Percentiles rank a stretch among this genome's conserved stretches.
Conservation (phyloP, 2,888 invertebrate species). For the Chrysolina haemoptera region DNA sequence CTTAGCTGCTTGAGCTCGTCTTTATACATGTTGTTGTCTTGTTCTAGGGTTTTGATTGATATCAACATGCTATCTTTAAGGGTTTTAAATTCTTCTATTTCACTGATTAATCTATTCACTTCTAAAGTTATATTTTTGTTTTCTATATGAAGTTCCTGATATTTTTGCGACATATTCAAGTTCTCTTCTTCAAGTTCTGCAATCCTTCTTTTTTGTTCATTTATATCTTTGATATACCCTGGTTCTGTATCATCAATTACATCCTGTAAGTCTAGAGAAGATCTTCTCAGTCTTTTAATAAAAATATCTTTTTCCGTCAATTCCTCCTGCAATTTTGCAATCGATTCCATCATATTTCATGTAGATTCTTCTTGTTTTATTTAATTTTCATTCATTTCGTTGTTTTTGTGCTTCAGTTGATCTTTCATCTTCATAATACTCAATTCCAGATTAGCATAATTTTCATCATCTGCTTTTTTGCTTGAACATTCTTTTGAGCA, state of each 20-base stretch:
- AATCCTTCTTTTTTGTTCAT: conserved; percentile 1
- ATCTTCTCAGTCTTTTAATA: conserved; percentile 21
- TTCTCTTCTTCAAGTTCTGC: neutral
- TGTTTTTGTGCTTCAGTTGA: neutral
- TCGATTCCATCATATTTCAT: conserved; percentile 20
- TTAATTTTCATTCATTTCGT: neutral
- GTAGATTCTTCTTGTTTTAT: conserved; percentile 2
- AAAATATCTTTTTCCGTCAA: conserved; percentile 9
- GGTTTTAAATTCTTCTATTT: neutral
- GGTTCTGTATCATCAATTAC: conserved; percentile 13
- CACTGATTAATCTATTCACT: conserved; percentile 10
- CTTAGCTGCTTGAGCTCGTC: neutral
- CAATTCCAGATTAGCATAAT: conserved; percentile 11
- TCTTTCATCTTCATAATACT: conserved; percentile 6
- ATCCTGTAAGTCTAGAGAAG: conserved; percentile 22
- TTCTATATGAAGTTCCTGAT: conserved; percentile 14
- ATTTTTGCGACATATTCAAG: conserved; percentile 18
- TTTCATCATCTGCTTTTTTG: conserved; percentile 2
- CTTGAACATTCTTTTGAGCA: too few relatives aligned
- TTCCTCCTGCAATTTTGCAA: conserved; percentile 23
- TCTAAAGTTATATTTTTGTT: neutral
- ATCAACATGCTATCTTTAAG: conserved; percentile 7
- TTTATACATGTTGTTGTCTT: conserved; percentile 13
- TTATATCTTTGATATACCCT: conserved; percentile 18
- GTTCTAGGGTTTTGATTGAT: conserved; percentile 10